Evolutionary conservation across 2,888 invertebrate species (phyloP), one percentile per base, ranked within the genome.

Genomic region (Orthosia gracilis): DNA sequence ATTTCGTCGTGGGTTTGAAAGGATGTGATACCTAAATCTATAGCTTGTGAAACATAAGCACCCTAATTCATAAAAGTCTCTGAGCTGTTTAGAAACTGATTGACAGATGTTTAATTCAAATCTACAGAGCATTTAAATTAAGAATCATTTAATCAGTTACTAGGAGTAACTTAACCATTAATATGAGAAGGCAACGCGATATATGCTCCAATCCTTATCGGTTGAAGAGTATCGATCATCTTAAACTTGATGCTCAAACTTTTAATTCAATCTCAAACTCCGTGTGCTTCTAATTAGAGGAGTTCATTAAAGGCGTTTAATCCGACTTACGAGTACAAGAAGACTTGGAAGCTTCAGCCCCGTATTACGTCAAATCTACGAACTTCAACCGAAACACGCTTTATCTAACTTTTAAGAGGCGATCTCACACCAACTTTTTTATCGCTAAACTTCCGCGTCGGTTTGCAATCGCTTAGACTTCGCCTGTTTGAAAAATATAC

Each of bases 321-420:
- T 52, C 18, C 17, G n/a, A 5, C 50, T 52, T n/a, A 57, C 55
- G 15, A 52, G 31, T n/a, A 57, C 55, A 18, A 52, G 31, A 12
- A 17, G 61, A 45, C 26, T 55, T 9, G 9, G 11, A 23, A 52
- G 70, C 21, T 57, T 52, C 62, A 63, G 31, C 55, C 62, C 45
- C 31, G 23, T 17, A 49, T 69, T 68, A 55, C 55, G 69, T 76
- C 61, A 62, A 70, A 69, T 76, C 61, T 77, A n/a, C 18, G 18
- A 77, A 55, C 61, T 76, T 31, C 15, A n/a, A 50, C 70, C 55
- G n/a, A 73, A 73, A 68, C 50, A 64, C 66, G 21, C 57, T 50
- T 47, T 47, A 57, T 61, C 23, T 26, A 67, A 55, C 54, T 66
- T 50, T 18, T 54, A 67, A 18, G 49, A 64, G 57, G 50, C 49